Percentiles rank a stretch among this genome's conserved stretches.
Evolutionary conservation across 2,113 vertebrate species (phyloP).

Genomic region (Neodon shergylaensis): DNA sequence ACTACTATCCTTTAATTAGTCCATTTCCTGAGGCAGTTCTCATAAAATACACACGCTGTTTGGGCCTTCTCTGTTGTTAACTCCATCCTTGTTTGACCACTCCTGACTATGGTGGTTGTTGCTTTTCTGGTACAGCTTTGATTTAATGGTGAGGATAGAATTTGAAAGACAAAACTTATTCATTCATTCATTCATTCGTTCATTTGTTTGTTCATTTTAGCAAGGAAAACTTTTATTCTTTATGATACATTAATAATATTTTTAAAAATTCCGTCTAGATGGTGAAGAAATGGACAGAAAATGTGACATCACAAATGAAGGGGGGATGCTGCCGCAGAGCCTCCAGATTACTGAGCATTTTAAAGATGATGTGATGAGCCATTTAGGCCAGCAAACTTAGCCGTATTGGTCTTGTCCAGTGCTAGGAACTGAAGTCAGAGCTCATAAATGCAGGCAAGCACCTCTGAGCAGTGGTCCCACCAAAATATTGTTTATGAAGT

Average conservation of each 20-base stretch:
- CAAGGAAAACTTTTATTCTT: neutral
- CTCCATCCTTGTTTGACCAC: neutral
- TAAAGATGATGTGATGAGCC: neutral
- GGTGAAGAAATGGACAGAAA: neutral
- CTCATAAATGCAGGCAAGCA: neutral
- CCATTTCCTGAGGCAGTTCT: constrained; percentile 81
- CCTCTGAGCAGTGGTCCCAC: neutral
- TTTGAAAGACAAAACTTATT: constrained; percentile 1
- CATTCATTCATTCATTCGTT: neutral
- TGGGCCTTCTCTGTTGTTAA: constrained; percentile 43
- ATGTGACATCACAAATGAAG: neutral
- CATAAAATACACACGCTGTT: constrained; percentile 78
- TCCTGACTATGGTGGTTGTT: neutral
- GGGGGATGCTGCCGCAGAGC: too few relatives aligned
- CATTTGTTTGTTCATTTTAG: neutral
- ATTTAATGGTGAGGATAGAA: neutral
- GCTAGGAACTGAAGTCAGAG: neutral
- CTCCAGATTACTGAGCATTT: neutral
- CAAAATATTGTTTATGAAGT: neutral
- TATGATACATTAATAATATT: neutral
- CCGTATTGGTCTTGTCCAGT: neutral
- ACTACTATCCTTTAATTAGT: constrained; percentile 67
- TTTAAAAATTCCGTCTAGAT: too few relatives aligned
- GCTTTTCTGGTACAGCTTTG: neutral
- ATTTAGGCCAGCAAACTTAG: neutral